Percentiles rank a stretch among this genome's conserved stretches.
These are phyloP conservation scores for Ophiodon elongatus DNA, from an alignment of 2,113 vertebrate genomes.

Conservation along the genomic window DNA sequence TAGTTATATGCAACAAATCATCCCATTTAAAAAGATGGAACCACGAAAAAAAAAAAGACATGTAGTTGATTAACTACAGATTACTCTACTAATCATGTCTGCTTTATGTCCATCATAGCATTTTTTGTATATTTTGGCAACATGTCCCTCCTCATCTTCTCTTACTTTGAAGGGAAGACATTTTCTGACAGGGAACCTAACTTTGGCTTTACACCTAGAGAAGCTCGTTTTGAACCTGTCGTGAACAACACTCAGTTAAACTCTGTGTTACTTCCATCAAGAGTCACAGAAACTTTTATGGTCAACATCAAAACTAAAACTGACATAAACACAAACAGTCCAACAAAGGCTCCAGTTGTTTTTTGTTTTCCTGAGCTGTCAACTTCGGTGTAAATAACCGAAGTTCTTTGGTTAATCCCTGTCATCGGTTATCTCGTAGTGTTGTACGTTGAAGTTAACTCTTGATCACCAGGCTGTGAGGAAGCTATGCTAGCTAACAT, in stretches of 20 bases:
- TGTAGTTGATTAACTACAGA: no score
- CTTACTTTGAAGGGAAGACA: neutral
- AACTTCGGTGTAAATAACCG: neutral
- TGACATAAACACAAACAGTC: neutral
- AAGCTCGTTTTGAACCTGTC: neutral
- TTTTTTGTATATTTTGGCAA: neutral
- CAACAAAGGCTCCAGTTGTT: neutral
- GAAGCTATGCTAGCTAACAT: conserved; percentile 46
- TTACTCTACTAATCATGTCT: neutral
- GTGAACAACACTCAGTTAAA: neutral
- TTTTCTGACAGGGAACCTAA: neutral
- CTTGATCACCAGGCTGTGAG: neutral
- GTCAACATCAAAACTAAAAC: neutral
- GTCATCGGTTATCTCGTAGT: neutral
- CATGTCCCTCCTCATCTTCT: neutral
- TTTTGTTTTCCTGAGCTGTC: neutral
- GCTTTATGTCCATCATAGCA: no score
- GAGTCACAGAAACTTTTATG: neutral
- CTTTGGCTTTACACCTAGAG: neutral
- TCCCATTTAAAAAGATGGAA: neutral
- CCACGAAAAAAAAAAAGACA: neutral
- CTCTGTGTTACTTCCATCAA: neutral
- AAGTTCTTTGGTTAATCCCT: neutral
- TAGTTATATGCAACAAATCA: neutral
- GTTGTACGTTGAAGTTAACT: neutral